Base-by-base conservation (phyloP, 2,113 vertebrate genomes). In the Hipposideros armiger region DNA sequence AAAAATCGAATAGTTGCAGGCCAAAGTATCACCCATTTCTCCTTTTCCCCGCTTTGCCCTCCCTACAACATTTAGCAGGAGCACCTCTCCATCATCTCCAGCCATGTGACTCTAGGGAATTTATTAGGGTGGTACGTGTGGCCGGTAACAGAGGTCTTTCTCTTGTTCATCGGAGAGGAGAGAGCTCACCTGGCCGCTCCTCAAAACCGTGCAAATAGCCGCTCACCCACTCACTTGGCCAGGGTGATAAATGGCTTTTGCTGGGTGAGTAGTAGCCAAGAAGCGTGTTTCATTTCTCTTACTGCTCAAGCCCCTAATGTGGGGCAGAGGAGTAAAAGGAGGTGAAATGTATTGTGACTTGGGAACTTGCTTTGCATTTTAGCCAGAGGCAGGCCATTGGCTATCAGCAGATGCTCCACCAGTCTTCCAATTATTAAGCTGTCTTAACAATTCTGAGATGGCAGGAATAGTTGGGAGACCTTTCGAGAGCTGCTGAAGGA, bases 241-340 rank as follows among this genome's bases (percentile, higher is more conserved):
- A 16, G 45, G 6, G 62, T 73, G 92, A 92, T 67, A 83, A 93
- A 81, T 77, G 91, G 19, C 90, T 73, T 96, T 82, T 69, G 56
- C 90, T 83, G 50, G 14, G 11, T 89, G 74, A 93, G 54, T 86
- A 93, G 54, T 86, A 80, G 73, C 47, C 60, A 60, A 28, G 89
- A 91, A 47, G 45, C 0, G 0, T 30, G 9, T 89, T 82, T 93
- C 77, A 82, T 95, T 94, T 73, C 84, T 87, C 62, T 91, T 74
- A 32, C 26, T 74, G 60, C 50, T 94, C 24, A 56, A 94, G 82
- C 60, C 47, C 36, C 62, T 86, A 2, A 1, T 24, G 28, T 86
- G 50, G 62, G 58, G 72, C 83, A 82, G 73, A 82, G 67, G 26
- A 85, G 42, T 66, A 76, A 76, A 91, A 70, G 64, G n/a, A 95